Conservation (phyloP, 1,140 invertebrate genomes). For the Harpegnathos saltator region DNA sequence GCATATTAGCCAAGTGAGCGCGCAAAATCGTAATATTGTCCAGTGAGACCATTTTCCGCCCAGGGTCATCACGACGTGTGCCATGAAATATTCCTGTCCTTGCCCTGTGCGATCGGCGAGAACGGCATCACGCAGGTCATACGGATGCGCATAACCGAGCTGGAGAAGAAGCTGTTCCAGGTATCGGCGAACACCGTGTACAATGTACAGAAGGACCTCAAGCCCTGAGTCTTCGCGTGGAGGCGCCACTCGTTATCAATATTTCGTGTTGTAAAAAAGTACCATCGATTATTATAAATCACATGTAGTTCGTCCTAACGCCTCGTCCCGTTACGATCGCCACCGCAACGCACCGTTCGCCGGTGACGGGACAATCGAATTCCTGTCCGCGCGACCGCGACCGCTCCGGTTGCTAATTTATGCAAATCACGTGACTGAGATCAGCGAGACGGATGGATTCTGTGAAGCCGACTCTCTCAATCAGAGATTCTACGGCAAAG, state of each 20-base stretch:
- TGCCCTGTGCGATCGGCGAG: conserved; percentile 87
- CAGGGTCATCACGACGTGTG: conserved; percentile 87
- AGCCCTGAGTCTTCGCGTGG: conserved; percentile 34
- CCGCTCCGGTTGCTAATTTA: conserved; percentile 41
- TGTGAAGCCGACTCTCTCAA: neutral
- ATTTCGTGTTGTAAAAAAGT: conserved; percentile 42
- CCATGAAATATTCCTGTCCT: conserved; percentile 87
- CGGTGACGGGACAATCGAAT: neutral
- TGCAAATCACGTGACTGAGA: conserved; percentile 6
- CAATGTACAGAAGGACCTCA: conserved; percentile 82
- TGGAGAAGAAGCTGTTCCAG: conserved; percentile 85
- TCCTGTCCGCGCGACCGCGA: neutral
- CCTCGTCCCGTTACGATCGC: conserved; percentile 6
- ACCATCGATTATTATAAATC: conserved; percentile 47
- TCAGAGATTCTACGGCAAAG: neutral
- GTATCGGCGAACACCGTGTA: conserved; percentile 83
- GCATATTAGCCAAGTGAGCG: no score
- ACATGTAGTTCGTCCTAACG: conserved; percentile 21
- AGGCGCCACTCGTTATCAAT: no score
- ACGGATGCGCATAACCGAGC: conserved; percentile 86
- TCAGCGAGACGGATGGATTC: neutral
- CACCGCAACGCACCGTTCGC: conserved; percentile 2
- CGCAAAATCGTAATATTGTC: neutral
- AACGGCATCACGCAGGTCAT: conserved; percentile 87
- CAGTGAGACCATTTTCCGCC: conserved; percentile 36